phyloP scores from a whole-genome alignment of 2,113 vertebrate genomes.

The Benitochromis conjunctus region DNA sequence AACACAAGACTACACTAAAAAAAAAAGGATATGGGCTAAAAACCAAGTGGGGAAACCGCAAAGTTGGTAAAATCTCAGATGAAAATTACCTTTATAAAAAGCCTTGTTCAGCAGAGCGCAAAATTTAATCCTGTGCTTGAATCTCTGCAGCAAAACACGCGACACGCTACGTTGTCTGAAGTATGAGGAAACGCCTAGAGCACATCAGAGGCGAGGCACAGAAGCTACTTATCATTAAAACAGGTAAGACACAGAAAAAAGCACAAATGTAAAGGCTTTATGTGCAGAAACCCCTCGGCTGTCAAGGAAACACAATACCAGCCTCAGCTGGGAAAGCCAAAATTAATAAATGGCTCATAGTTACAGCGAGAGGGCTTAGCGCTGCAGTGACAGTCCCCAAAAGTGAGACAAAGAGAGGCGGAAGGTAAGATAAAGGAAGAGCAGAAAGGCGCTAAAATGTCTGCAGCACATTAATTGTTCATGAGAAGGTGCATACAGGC shows the following conservation, averaged over 20 bases:
- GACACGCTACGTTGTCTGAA: neutral
- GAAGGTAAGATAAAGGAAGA: slow-evolving; percentile 57
- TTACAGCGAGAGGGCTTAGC: slow-evolving; percentile 3
- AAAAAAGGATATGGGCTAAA: neutral
- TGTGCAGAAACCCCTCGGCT: slow-evolving; percentile 5
- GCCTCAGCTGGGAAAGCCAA: neutral
- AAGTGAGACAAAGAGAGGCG: slow-evolving; percentile 58
- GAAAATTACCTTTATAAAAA: neutral
- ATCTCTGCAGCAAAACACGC: neutral
- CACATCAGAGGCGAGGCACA: neutral
- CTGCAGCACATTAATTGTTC: slow-evolving; percentile 74
- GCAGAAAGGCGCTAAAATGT: slow-evolving; percentile 43
- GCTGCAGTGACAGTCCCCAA: slow-evolving; percentile 26
- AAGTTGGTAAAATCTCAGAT: neutral
- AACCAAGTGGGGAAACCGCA: neutral
- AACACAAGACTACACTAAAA: neutral
- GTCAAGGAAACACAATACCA: slow-evolving; percentile 15
- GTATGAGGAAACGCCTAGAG: neutral
- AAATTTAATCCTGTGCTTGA: neutral
- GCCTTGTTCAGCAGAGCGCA: neutral
- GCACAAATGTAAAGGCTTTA: slow-evolving; percentile 15
- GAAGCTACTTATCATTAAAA: slow-evolving; percentile 26
- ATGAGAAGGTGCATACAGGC: slow-evolving; percentile 70
- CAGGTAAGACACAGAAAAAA: neutral
- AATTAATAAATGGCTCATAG: slow-evolving; percentile 50